phyloP scores from a whole-genome alignment of 2,888 invertebrate genomes.

The Erebia epiphron region DNA sequence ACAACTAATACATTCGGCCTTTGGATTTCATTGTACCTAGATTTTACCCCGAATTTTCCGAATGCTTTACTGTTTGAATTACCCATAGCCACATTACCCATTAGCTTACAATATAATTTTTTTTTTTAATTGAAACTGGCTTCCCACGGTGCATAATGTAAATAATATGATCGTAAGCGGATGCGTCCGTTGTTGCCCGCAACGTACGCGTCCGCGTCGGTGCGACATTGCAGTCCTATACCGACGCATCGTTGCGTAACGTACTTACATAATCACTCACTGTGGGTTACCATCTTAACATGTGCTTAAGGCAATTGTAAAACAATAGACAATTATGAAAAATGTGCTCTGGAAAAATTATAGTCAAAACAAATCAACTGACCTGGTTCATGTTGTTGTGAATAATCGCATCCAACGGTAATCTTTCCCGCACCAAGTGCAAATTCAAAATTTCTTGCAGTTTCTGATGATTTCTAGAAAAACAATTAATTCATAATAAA shows the following conservation, averaged over 20 bases:
- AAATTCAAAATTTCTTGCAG: conserved; percentile 91
- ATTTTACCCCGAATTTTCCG: no score
- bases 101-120: no score
- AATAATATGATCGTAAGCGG: neutral
- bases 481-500: neutral
- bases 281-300: neutral
- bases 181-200: neutral
- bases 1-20: no score
- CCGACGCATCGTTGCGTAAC: neutral
- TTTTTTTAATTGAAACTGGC: neutral
- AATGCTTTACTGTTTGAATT: no score
- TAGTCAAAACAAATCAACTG: conserved; percentile 18
- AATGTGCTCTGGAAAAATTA: neutral
- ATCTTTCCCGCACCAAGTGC: conserved; percentile 90
- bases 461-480: conserved; percentile 85
- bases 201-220: neutral
- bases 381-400: conserved; percentile 88
- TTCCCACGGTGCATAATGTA: neutral
- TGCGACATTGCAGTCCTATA: neutral
- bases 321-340: neutral
- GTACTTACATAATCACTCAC: conserved; percentile 4
- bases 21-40: no score
- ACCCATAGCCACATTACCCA: no score
- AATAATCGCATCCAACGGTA: conserved; percentile 89
- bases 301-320: conserved; percentile 1